phyloP scores from a whole-genome alignment of 1,140 invertebrate species.

The Muscidifurax raptorellus region DNA sequence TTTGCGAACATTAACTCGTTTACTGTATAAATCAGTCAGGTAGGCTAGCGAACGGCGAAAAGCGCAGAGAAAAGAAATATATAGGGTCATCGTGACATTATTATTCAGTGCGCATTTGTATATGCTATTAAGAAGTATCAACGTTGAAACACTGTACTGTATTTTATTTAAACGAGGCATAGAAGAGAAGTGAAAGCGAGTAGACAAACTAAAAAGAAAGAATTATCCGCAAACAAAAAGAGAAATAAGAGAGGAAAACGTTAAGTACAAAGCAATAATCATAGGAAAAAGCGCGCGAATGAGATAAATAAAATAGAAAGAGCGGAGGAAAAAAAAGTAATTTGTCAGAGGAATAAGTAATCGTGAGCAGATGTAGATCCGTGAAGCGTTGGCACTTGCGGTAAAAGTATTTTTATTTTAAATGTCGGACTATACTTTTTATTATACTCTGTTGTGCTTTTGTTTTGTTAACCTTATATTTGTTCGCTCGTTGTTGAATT shows the following conservation, averaged over 20 bases:
- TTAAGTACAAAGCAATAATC: slow-evolving; percentile 53
- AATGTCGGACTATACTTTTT: not conserved
- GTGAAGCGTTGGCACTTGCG: slow-evolving; percentile 2
- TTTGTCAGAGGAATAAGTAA: not conserved
- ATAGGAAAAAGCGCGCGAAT: slow-evolving; percentile 19
- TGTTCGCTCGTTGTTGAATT: slow-evolving; percentile 12
- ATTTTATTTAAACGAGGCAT: slow-evolving; percentile 43
- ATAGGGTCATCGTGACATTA: slow-evolving; percentile 27
- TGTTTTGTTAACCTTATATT: not conserved
- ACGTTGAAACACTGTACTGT: slow-evolving; percentile 34
- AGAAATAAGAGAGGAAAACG: slow-evolving; percentile 26
- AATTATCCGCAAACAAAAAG: slow-evolving; percentile 4
- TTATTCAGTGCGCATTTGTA: slow-evolving; percentile 40
- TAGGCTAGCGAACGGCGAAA: not conserved
- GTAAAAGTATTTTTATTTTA: not conserved
- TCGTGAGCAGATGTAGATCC: not conserved
- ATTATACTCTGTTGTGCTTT: not conserved
- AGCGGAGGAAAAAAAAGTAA: slow-evolving; percentile 15
- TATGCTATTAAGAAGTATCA: slow-evolving; percentile 37
- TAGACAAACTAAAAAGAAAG: not conserved
- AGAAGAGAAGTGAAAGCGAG: not conserved
- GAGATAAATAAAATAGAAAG: slow-evolving; percentile 1
- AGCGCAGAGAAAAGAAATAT: not conserved
- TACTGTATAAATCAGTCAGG: not conserved
- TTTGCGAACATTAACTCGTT: not conserved